Evolutionary conservation across 2,113 vertebrate species (phyloP).

Genomic region (Cettia cetti): DNA sequence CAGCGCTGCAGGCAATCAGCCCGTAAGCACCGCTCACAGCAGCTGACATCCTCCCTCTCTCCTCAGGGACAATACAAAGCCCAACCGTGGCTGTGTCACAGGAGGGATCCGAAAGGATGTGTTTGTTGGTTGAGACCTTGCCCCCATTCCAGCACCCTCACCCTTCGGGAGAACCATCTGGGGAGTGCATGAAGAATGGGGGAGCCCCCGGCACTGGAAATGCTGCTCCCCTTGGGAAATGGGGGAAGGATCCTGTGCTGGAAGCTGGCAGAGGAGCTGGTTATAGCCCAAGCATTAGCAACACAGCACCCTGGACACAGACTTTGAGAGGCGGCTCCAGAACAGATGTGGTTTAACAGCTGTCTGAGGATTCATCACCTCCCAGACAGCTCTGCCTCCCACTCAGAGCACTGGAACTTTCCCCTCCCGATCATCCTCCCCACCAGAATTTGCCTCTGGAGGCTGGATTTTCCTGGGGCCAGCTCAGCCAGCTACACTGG

Average conservation of each 20-base stretch:
- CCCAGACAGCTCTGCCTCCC: not conserved
- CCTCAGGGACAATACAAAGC: not conserved
- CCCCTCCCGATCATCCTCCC: not conserved
- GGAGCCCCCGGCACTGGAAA: not conserved
- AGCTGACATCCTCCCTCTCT: not conserved
- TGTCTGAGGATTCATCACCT: not conserved
- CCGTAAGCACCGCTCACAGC: not conserved
- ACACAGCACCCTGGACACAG: not conserved
- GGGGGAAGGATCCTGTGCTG: not conserved
- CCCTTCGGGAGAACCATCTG: not conserved
- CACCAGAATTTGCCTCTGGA: not conserved
- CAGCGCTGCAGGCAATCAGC: not conserved
- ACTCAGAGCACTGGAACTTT: not conserved
- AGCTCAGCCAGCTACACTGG: not conserved
- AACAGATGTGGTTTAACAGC: not conserved
- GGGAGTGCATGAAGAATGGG: not conserved
- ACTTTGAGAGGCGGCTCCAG: not conserved
- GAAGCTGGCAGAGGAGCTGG: not conserved
- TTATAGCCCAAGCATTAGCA: not conserved
- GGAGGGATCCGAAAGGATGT: not conserved
- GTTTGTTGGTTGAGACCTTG: not conserved
- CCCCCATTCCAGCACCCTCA: not conserved
- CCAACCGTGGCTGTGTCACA: not conserved
- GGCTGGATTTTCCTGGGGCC: not conserved
- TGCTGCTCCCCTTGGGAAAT: not conserved